Evolutionary conservation across 2,113 vertebrate genomes (phyloP).

Genomic region (Lichenostomus cassidix): DNA sequence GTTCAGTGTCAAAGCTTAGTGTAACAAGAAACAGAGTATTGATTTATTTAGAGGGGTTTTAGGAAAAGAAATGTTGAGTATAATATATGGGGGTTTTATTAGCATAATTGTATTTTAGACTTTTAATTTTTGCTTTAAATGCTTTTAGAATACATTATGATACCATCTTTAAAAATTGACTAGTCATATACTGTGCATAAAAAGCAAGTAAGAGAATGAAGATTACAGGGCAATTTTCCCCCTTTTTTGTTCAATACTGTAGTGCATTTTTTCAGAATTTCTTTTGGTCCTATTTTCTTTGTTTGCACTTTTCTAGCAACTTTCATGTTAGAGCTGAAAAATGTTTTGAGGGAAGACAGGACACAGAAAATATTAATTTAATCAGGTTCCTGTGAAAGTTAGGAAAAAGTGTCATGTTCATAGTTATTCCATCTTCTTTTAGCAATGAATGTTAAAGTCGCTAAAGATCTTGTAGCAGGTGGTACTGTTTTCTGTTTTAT

Average conservation of each 20-base stretch:
- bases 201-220: neutral
- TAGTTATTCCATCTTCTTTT: neutral
- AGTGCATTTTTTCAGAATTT: neutral
- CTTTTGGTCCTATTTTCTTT: neutral
- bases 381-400: neutral
- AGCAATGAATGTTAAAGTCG: neutral
- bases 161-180: neutral
- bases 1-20: neutral
- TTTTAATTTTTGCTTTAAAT: neutral
- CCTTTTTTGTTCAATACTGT: neutral
- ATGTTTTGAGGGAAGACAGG: neutral
- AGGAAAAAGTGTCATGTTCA: neutral
- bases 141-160: neutral
- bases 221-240: neutral
- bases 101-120: neutral
- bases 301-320: neutral
- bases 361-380: neutral
- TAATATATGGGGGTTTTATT: neutral
- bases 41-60: neutral
- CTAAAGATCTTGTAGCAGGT: neutral
- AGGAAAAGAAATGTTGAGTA: neutral
- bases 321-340: neutral
- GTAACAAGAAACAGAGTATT: neutral
- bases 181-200: neutral
- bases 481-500: neutral